Percentiles rank a stretch among this genome's conserved stretches.
These are phyloP conservation scores for Octomys mimax DNA, from an alignment of 2,797 vertebrate genomes.

Conservation along the genomic window DNA sequence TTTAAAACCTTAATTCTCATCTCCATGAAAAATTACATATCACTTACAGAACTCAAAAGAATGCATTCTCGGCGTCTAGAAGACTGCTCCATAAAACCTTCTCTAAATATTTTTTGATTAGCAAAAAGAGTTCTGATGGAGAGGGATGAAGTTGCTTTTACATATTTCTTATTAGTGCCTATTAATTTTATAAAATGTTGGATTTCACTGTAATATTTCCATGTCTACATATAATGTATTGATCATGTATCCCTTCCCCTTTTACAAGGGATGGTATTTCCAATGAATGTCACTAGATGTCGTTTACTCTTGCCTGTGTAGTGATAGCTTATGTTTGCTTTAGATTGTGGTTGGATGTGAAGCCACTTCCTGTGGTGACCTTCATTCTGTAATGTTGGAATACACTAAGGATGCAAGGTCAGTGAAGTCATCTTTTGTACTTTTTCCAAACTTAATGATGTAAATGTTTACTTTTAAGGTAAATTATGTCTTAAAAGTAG, in stretches of 20 bases:
- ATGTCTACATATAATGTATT: neutral
- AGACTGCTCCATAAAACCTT: slow-evolving; percentile 47
- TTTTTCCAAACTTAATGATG: slow-evolving; percentile 9
- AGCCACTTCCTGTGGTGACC: slow-evolving; percentile 95
- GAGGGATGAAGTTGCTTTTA: neutral
- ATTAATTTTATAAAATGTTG: neutral
- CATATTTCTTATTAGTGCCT: neutral
- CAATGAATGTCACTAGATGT: slow-evolving; percentile 54
- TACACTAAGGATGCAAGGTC: slow-evolving; percentile 98
- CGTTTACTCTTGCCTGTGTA: slow-evolving; percentile 35
- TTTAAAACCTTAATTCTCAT: slow-evolving; percentile 46
- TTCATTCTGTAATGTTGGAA: slow-evolving; percentile 97
- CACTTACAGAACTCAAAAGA: slow-evolving; percentile 50
- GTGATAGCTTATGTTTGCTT: slow-evolving; percentile 69
- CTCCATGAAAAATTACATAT: slow-evolving; percentile 34
- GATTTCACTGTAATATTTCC: neutral
- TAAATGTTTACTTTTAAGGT: slow-evolving; percentile 63
- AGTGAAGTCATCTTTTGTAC: slow-evolving; percentile 62
- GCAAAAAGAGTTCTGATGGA: neutral
- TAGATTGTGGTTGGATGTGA: slow-evolving; percentile 99
- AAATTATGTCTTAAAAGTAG: slow-evolving; percentile 29
- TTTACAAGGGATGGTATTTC: neutral
- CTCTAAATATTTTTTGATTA: slow-evolving; percentile 32
- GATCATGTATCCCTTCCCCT: neutral
- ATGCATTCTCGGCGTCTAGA: neutral